A percentile compares a stretch with the other conserved stretches of the same genome.
Conservation (phyloP, 1,140 invertebrate genomes). For the Cydia strobilella region DNA sequence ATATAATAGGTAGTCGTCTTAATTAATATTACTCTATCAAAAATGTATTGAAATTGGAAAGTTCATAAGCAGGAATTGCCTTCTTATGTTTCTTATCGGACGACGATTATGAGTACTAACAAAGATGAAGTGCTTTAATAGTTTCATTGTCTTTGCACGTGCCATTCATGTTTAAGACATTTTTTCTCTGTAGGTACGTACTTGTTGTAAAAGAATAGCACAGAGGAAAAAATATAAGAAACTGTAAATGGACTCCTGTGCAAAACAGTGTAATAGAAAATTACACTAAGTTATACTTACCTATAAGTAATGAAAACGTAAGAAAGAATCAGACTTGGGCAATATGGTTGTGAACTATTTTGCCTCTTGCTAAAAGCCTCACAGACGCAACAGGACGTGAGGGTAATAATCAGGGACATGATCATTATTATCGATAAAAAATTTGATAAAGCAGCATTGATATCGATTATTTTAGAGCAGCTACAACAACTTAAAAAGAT, state of each 20-base stretch:
- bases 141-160: not conserved
- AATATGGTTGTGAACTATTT: too few species aligned
- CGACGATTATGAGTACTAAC: not conserved
- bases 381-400: not conserved
- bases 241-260: not conserved
- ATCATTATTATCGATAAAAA: not conserved
- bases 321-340: too few species aligned
- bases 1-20: not conserved
- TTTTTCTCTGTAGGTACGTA: not conserved
- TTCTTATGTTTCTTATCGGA: conserved; percentile 8
- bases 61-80: conserved; percentile 1
- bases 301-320: too few species aligned
- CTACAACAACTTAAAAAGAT: not conserved
- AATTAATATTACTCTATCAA: not conserved
- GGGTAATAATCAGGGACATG: too few species aligned
- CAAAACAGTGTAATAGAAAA: too few species aligned
- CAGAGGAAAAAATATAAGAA: not conserved
- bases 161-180: not conserved
- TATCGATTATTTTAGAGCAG: not conserved
- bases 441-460: not conserved
- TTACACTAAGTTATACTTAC: too few species aligned
- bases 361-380: not conserved
- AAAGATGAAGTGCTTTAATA: not conserved
- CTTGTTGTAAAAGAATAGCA: not conserved
- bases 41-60: not conserved